Conservation (phyloP, 30 jellyfish, hydroid and myxozoan species). For the Turritopsis dohrnii region DNA sequence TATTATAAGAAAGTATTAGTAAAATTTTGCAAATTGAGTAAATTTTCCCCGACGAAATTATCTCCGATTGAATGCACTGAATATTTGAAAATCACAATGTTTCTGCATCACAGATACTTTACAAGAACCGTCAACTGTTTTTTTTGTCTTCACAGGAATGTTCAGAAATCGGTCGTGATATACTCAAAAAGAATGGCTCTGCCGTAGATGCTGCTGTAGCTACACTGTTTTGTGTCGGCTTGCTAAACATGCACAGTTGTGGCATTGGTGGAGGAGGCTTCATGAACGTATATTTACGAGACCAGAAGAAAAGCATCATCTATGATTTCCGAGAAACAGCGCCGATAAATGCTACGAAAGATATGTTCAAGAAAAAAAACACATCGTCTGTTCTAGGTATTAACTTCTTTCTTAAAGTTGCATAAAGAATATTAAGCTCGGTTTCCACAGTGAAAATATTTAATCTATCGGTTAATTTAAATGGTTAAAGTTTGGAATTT, state of each 20-base stretch:
- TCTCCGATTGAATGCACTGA: no score
- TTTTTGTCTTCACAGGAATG: constrained; percentile 32
- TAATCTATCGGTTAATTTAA: no score
- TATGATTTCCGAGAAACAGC: constrained; percentile 75
- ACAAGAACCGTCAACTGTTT: background rate
- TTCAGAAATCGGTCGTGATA: constrained; percentile 49
- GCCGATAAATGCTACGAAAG: constrained; percentile 80
- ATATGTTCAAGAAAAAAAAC: constrained; percentile 54
- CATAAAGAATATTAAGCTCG: background rate
- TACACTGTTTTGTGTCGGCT: constrained; percentile 54
- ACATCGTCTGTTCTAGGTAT: constrained; percentile 20
- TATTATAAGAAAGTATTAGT: no score
- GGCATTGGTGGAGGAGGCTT: constrained; percentile 99
- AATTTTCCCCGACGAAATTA: no score
- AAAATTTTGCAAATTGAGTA: no score
- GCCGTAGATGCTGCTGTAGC: constrained; percentile 83
- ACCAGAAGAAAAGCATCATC: constrained; percentile 26
- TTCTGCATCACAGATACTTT: background rate
- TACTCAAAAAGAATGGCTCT: constrained; percentile 47
- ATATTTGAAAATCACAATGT: background rate
- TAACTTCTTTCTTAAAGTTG: no score
- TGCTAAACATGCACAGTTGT: constrained; percentile 46
- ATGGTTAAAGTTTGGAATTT: no score
- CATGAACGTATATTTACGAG: constrained; percentile 55
- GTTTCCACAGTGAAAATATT: background rate